Base-by-base conservation (phyloP, 2,888 invertebrate genomes). In the Volucella bombylans region DNA sequence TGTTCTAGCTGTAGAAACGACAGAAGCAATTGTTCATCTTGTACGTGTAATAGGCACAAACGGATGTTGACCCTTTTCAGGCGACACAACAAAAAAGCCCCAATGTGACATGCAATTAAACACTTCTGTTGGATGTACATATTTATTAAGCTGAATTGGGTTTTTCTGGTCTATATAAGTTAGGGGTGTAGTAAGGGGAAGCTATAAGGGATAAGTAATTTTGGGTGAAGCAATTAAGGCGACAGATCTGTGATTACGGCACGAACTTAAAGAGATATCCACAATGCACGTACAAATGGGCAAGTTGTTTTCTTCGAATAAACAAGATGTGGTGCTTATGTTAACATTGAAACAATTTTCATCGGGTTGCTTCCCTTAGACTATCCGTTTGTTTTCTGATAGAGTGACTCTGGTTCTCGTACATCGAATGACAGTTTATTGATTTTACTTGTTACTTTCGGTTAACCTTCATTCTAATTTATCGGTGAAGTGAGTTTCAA, bases 11-110 rank as follows among this genome's bases (percentile, higher is more conserved):
- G 31, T 31, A 31, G 31, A 43, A 67, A 67, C 39, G 59, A 67
- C 67, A 72, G 55, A 41, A 15, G 65, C 57, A 80, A 80, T 74
- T 69, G 73, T 61, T 73, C 61, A 68, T 80, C 47, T 55, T 64
- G 73, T 64, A 65, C 65, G 49, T 49, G 65, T 54, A 57, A 65
- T 49, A 57, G 55, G 49, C 49, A 57, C 54, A 49, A 43, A 49
- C 55, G 65, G 65, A 65, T 57, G 65, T 49, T 65, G 74, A 74
- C 74, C 74, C 74, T 74, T 74, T 74, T 74, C 74, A 74, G 74
- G 49, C 73, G 41, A 61, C 41, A 74, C 47, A 18, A 41, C 57
- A 15, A 41, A 57, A 65, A 74, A 1, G 10, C 41, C 57, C 49
- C 65, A 38, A 10, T 31, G 39, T 74, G 74, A 74, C 74, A 65